phyloP scores from a whole-genome alignment of 2,797 vertebrate species.

The Oreonectes daqikongensis region DNA sequence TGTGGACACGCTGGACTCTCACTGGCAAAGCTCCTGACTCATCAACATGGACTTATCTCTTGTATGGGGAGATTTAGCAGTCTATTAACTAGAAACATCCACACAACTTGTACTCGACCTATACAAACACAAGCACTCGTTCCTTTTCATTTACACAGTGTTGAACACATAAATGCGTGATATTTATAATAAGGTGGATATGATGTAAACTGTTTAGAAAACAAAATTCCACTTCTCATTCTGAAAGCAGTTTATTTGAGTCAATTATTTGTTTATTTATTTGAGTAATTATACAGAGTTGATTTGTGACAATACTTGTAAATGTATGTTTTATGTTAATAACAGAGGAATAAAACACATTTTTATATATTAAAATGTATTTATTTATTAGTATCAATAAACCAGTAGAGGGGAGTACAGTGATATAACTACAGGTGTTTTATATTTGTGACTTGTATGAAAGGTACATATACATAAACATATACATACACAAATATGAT shows the following conservation, averaged over 20 bases:
- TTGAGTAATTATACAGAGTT: neutral
- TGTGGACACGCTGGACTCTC: slow-evolving; percentile 61
- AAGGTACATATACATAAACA: no score
- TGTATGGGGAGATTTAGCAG: slow-evolving; percentile 68
- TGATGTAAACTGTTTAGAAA: neutral
- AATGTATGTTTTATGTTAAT: neutral
- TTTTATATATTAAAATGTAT: no score
- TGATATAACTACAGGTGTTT: neutral
- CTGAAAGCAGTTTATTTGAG: neutral
- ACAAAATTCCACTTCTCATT: neutral
- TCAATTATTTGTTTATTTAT: neutral
- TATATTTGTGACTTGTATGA: neutral
- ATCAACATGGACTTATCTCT: slow-evolving; percentile 65
- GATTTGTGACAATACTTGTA: neutral
- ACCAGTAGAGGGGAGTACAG: slow-evolving; percentile 43
- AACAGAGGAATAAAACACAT: no score
- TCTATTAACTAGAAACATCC: slow-evolving; percentile 54
- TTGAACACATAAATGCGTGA: slow-evolving; percentile 9
- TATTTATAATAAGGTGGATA: slow-evolving; percentile 15
- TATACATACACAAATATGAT: neutral
- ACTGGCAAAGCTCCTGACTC: slow-evolving; percentile 70
- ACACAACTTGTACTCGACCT: slow-evolving; percentile 15
- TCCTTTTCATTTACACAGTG: slow-evolving; percentile 7
- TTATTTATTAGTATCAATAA: no score
- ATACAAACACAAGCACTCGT: slow-evolving; percentile 23